phyloP scores from a whole-genome alignment of 2,888 invertebrate genomes.

The Cephus runcator region DNA sequence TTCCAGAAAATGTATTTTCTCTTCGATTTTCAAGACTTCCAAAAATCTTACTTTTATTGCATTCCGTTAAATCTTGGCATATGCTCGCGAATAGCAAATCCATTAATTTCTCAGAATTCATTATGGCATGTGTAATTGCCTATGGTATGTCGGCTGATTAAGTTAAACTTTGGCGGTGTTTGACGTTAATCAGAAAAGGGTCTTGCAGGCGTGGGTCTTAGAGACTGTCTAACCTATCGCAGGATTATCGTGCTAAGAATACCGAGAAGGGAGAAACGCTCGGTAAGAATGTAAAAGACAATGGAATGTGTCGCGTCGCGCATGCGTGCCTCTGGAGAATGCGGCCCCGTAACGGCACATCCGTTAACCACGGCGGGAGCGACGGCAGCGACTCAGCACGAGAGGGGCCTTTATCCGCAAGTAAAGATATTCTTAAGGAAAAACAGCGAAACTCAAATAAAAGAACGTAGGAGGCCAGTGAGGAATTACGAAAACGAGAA shows the following conservation, averaged over 20 bases:
- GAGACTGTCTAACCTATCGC: not conserved
- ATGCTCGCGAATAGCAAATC: not conserved
- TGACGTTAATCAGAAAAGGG: not conserved
- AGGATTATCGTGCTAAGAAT: constrained; percentile 45
- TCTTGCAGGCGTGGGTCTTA: not conserved
- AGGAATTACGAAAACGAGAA: constrained; percentile 5
- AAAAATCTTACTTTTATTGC: not conserved
- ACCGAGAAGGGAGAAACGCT: constrained; percentile 39
- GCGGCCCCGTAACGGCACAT: constrained; percentile 64
- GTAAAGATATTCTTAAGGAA: not conserved
- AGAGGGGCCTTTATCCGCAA: not conserved
- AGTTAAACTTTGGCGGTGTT: not conserved
- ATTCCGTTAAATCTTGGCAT: not conserved
- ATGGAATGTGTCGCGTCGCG: constrained; percentile 63
- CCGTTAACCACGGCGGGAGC: constrained; percentile 54
- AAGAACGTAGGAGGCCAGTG: not conserved
- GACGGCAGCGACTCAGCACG: not conserved
- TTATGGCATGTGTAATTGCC: not conserved
- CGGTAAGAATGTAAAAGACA: constrained; percentile 60
- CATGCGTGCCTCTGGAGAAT: constrained; percentile 61
- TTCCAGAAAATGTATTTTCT: not conserved
- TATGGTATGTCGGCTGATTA: not conserved
- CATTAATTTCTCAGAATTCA: not conserved
- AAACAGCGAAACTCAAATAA: not conserved
- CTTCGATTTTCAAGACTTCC: not conserved